Conservation (phyloP, 2,113 vertebrate species). For the Rhodinocichla rosea region DNA sequence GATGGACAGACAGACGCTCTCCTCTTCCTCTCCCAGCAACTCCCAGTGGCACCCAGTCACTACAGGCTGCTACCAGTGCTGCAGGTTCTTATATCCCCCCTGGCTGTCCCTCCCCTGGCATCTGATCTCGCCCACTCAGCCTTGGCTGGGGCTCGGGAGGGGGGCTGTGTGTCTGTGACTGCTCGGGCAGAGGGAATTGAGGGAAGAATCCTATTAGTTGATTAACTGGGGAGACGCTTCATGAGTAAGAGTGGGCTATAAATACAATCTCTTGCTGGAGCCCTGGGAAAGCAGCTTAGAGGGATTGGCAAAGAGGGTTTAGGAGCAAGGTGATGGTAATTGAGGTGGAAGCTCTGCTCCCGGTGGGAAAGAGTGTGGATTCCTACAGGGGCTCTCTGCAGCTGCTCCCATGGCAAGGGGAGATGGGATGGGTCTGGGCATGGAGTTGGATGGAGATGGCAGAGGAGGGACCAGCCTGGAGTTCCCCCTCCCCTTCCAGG, state of each 20-base stretch:
- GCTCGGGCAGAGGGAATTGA: background rate
- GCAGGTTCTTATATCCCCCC: slow-evolving; percentile 51
- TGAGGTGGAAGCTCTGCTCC: slow-evolving; percentile 17
- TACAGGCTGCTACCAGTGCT: background rate
- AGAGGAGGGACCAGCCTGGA: background rate
- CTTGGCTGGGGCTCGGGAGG: background rate
- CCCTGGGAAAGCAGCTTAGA: slow-evolving; percentile 53
- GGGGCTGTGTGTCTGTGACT: background rate
- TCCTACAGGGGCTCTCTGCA: background rate
- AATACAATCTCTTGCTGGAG: background rate
- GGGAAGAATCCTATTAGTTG: slow-evolving; percentile 61
- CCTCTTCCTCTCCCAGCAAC: background rate
- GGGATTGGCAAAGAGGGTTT: slow-evolving; percentile 45
- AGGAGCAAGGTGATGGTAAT: slow-evolving; percentile 40
- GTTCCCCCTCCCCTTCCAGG: background rate
- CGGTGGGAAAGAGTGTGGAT: background rate
- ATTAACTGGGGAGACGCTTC: slow-evolving; percentile 26
- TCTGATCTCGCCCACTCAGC: background rate
- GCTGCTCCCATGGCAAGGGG: background rate
- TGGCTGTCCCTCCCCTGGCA: background rate
- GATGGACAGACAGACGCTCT: background rate
- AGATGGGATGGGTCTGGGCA: background rate
- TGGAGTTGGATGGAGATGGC: background rate
- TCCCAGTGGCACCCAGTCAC: background rate
- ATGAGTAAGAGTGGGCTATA: slow-evolving; percentile 49